Percentiles rank a stretch among this genome's conserved stretches.
These are phyloP conservation scores for Apostichopus leukothele DNA, from an alignment of 53 echinoderm and acorn worm genomes.

Conservation along the genomic window DNA sequence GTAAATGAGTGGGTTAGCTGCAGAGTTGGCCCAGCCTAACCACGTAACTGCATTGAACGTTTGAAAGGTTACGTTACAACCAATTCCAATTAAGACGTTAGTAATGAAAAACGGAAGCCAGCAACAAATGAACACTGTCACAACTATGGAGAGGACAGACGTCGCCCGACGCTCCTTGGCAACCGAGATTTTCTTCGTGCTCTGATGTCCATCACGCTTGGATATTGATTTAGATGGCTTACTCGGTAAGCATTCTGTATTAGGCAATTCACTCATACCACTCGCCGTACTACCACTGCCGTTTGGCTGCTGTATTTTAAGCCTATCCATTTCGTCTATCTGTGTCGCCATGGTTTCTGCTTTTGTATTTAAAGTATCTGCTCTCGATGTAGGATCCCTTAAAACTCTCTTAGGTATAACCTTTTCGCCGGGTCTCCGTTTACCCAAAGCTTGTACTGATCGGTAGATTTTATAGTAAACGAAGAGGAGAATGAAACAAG, in stretches of 20 bases:
- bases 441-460: conserved; percentile 84
- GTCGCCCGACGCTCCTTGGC: conserved; percentile 95
- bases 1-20: conserved; percentile 90
- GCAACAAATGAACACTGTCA: conserved; percentile 89
- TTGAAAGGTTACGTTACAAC: conserved; percentile 68
- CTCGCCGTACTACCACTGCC: conserved; percentile 5
- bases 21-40: conserved; percentile 98
- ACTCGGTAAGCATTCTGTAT: background rate
- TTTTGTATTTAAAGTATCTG: conserved; percentile 10
- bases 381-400: conserved; percentile 14
- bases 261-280: conserved; percentile 20
- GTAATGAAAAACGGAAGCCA: conserved; percentile 99
- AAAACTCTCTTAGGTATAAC: background rate
- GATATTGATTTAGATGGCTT: conserved; percentile 38
- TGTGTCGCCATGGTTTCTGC: conserved; percentile 32
- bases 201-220: conserved; percentile 7
- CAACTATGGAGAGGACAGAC: conserved; percentile 85
- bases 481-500: conserved; percentile 89
- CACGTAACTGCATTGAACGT: conserved; percentile 85
- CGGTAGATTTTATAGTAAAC: conserved; percentile 98
- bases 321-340: conserved; percentile 40
- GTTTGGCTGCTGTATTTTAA: conserved; percentile 32
- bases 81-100: conserved; percentile 87
- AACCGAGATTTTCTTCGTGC: conserved; percentile 69
- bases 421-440: conserved; percentile 58